Base-by-base conservation (phyloP, 2,797 vertebrate genomes). In the Myoxocephalus aenaeus region DNA sequence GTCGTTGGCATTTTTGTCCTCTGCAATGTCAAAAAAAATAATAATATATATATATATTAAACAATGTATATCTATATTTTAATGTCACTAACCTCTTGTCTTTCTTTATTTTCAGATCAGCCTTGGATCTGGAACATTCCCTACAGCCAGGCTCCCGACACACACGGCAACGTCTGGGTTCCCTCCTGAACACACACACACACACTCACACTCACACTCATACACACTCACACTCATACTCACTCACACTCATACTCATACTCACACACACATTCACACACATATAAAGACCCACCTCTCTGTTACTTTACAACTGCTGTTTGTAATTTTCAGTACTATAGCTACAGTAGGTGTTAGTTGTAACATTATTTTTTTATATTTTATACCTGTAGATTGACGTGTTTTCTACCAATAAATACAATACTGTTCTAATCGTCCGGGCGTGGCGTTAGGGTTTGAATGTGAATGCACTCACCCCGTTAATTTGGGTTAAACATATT, bases 61-160 rank as follows among this genome's bases (percentile, higher is more conserved):
- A 32, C 11, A 1, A 8, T 51, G 57, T 36, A 7, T 46, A 18
- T 46, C 46, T 7, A 22, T n/a, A 25, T 58, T 51, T n/a, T 42
- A 17, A 42, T 63, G 27, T 53, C 0, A 44, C 22, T 64, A 40
- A 40, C 40, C 17, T 67, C 12, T 42, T 27, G 65, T 76, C 9
- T 50, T 79, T 79, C 20, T 75, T 29, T 88, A 27, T 73, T 86
- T 85, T 76, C 93, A 99, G 98, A 99, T 94, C 95, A 94, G 17
- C 98, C 97, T 0, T 99, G 98, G 98, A 96, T 99, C 92, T 99
- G 98, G 98, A 99, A 99, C 87, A 98, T 99, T 89, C 96, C 98
- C 27, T 96, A 99, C 82, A 93, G 80, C 65, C 93, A 96, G 32
- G 96, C 96, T 8, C 98, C 97, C 0, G 98, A 99, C 87, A 97